These are phyloP conservation scores for Chymomyza fuscimana DNA, from an alignment of 2,888 invertebrate species.

Conservation along the genomic window DNA sequence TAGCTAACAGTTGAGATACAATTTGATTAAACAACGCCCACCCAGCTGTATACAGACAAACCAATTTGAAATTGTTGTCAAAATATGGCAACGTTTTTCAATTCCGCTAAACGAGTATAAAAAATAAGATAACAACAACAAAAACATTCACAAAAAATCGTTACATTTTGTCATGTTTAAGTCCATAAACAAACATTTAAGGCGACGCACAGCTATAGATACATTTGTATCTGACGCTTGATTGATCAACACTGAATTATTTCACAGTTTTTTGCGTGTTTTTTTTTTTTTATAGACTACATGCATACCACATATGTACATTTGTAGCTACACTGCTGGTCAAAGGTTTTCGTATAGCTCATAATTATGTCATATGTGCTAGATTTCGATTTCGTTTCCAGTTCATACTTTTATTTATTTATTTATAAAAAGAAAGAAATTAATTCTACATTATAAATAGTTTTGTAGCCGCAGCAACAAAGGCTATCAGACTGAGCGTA, in stretches of 20 bases:
- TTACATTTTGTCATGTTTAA: slow-evolving; percentile 50
- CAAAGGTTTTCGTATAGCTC: background rate
- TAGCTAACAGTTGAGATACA: background rate
- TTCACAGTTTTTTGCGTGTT: background rate
- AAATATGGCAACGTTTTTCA: background rate
- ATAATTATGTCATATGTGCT: background rate
- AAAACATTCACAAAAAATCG: slow-evolving; percentile 50
- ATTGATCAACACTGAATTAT: background rate
- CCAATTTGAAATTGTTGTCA: background rate
- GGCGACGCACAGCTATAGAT: background rate
- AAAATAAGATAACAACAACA: slow-evolving; percentile 26
- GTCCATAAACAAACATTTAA: slow-evolving; percentile 35
- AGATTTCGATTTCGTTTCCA: background rate
- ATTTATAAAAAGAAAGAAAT: no score
- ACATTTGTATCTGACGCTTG: background rate
- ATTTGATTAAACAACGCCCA: background rate
- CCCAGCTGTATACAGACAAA: background rate
- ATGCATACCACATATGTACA: slow-evolving; percentile 46
- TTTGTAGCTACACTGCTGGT: slow-evolving; percentile 48
- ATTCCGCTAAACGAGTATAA: slow-evolving; percentile 3
- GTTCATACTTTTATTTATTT: no score
- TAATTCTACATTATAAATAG: no score
- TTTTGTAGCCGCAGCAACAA: no score
- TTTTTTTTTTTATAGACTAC: slow-evolving; percentile 11
- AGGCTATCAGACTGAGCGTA: no score